Base-by-base conservation (phyloP, 64 coral and sea anemone species). In the Stichodactyla helianthus region DNA sequence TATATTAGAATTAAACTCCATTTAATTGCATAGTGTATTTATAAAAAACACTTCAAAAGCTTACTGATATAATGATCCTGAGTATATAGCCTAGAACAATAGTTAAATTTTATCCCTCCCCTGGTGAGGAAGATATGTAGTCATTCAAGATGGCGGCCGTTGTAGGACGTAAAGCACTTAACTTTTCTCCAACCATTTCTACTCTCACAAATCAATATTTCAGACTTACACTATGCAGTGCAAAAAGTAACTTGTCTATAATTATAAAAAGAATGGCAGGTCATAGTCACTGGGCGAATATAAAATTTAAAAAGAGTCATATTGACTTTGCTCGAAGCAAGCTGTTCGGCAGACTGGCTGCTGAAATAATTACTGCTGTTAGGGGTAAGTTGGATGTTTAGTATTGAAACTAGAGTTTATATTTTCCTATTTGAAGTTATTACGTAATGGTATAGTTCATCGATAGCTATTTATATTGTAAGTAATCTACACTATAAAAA, bases 281-380 rank as follows among this genome's bases (percentile, higher is more conserved):
- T 6, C 95, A 98, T 83, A 98, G 95, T 82, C 83, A 98, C 85
- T 98, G 95, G 95, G 89, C 91, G 88, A 98, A 98, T 88, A 99
- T 94, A 61, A 92, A 94, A 67, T 99, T 93, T 54, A 99, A 99
- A 53, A 99, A 99, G 79, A 89, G 88, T 62, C 96, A 95, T 55
- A 90, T 87, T 71, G 96, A 99, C 67, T 92, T 99, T 79, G 90
- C 96, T 44, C 90, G 96, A 44, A 94, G 93, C 87, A 99, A 99
- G 54, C 56, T 95, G 11, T 95, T 99, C 85, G 96, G 96, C 51
- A 94, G 93, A 85, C 85, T 99, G n/a, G 85, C 93, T 8, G 68
- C 89, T 5, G 96, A 99, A 84, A 99, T 99, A 20, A 94, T 95
- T 20, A 93, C 96, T 86, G 93, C 93, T 51, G 96, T 99, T 6